Evolutionary conservation across 2,888 invertebrate genomes (phyloP), one percentile per base, ranked within the genome.

Genomic region (Listrodromus nycthemerus): DNA sequence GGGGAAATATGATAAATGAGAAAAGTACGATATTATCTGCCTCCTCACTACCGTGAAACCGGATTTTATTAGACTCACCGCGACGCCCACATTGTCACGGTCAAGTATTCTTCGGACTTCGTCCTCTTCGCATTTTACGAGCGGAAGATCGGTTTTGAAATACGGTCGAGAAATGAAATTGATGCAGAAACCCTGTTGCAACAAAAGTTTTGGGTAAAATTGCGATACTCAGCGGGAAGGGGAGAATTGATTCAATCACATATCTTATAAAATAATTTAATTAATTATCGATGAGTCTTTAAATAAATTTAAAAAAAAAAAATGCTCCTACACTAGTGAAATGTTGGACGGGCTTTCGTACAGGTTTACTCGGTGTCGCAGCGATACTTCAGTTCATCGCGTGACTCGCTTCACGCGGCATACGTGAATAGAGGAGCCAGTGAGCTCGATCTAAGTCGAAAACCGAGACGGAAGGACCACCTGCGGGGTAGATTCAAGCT

Each of bases 371-470:
- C 90, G 88, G 90, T 91, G 87, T 89, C 90, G 91, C 95, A 95
- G 94, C 95, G 95, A 92, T 96, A 96, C 94, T 96, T 96, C 92
- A 95, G 95, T 89, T 94, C 95, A 92, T 97, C 96, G 89, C 95
- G 96, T 89, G 97, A 97, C 92, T 97, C 97, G 90, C 95, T 96
- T 92, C 95, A 96, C 89, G 95, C 95, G 88, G 95, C 95, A 90
- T 95, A 96, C 93, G 95, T 95, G 90, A 96, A 96, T 93, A 95
- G 96, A 89, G 95, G 93, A 88, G 94, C 95, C 92, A 97, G 96
- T 93, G 97, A 97, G 93, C 95, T 97, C 89, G 97, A 97, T 94
- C 95, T 97, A 89, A 96, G 96, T 90, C 95, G 95, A 92, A 96
- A 96, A 92, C 95, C 96, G 81, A 94, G 95, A 90, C 95, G 96